Evolutionary conservation across 2,888 invertebrate species (phyloP).

Genomic region (Ormyrus labotus): DNA sequence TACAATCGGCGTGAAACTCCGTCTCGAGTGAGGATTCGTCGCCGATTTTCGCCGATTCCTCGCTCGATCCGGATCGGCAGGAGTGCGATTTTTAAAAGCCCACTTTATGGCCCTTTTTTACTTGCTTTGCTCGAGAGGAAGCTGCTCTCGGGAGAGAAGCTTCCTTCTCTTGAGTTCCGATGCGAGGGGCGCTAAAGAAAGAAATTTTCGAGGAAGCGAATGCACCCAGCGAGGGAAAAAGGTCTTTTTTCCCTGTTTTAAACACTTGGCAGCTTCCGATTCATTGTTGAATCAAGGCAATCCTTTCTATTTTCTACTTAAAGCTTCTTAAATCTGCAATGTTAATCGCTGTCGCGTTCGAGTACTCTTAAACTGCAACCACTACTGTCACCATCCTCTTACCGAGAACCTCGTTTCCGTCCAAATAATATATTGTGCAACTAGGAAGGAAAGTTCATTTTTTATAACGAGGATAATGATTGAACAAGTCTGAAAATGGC

Average conservation of each 20-base stretch:
- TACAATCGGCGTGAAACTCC: not conserved
- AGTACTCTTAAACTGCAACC: too few relatives aligned
- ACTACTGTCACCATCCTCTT: too few relatives aligned
- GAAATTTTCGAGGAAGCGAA: conserved; percentile 24
- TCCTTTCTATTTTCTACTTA: conserved; percentile 23
- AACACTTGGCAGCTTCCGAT: conserved; percentile 16
- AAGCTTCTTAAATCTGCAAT: conserved; percentile 10
- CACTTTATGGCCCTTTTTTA: conserved; percentile 14
- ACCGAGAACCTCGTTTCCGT: too few relatives aligned
- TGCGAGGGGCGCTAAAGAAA: not conserved
- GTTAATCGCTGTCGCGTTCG: too few relatives aligned
- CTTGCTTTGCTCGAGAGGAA: conserved; percentile 14
- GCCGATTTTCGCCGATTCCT: not conserved
- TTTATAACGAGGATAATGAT: too few relatives aligned
- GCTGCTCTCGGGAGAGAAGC: conserved; percentile 2
- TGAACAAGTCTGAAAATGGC: too few relatives aligned
- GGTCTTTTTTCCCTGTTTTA: not conserved
- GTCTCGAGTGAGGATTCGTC: conserved; percentile 41
- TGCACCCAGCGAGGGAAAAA: not conserved
- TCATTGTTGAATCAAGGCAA: conserved; percentile 11
- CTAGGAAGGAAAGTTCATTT: too few relatives aligned
- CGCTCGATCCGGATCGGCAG: conserved; percentile 1
- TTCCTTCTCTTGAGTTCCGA: not conserved
- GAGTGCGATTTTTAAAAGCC: conserved; percentile 41
- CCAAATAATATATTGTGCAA: too few relatives aligned